Evolutionary conservation across 2,888 invertebrate genomes (phyloP).

Genomic region (Drosophila hawaiiensis): DNA sequence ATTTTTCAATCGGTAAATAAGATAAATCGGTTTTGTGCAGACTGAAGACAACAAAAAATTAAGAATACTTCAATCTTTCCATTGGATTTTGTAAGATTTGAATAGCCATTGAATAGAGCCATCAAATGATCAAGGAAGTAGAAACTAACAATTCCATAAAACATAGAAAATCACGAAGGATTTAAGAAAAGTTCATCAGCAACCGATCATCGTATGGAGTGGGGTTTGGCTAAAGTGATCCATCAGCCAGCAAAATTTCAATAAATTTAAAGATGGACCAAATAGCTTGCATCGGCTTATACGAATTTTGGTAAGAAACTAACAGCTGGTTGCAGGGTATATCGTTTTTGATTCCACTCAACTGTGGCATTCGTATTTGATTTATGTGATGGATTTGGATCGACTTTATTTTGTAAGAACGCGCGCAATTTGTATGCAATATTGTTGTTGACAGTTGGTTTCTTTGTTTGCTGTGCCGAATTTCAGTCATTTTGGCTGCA

Average conservation of each 20-base stretch:
- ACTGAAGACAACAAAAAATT: background rate
- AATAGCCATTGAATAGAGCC: background rate
- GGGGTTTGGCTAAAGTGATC: background rate
- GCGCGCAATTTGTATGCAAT: background rate
- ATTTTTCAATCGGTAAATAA: background rate
- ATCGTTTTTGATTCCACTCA: background rate
- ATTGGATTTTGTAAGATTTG: background rate
- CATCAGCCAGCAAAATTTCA: background rate
- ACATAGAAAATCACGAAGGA: background rate
- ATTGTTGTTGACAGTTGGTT: background rate
- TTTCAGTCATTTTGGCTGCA: conserved; percentile 10
- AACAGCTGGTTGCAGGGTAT: background rate
- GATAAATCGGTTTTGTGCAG: background rate
- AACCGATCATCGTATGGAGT: background rate
- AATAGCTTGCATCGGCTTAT: background rate
- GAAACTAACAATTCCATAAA: background rate
- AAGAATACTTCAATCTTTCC: no score
- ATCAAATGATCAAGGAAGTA: background rate
- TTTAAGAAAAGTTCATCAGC: background rate
- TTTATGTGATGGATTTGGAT: background rate
- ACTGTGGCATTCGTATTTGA: background rate
- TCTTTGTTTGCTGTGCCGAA: background rate
- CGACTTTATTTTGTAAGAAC: background rate
- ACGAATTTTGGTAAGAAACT: background rate
- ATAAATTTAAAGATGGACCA: background rate